Conservation (phyloP, 2,113 vertebrate species). For the Ibidorhyncha struthersii region DNA sequence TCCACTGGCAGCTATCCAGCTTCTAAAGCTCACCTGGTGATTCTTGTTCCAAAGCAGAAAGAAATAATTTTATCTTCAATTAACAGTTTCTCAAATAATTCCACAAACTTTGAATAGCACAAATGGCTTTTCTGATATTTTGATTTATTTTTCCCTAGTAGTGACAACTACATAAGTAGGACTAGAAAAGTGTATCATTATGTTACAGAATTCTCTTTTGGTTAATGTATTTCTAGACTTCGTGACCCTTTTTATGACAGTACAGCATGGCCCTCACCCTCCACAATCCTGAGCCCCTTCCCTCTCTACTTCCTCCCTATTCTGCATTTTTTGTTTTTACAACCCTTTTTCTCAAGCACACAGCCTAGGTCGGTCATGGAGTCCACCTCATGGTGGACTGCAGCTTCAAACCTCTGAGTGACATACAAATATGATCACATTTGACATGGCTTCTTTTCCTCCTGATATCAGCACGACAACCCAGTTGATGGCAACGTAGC, state of each 20-base stretch:
- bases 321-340: not conserved
- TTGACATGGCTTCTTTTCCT: not conserved
- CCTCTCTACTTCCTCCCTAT: not conserved
- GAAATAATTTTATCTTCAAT: not conserved
- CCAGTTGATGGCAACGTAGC: not conserved
- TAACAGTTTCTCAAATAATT: not conserved
- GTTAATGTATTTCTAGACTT: constrained; percentile 33
- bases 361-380: not conserved
- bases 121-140: not conserved
- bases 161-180: not conserved
- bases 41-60: constrained; percentile 15
- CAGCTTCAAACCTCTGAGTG: not conserved
- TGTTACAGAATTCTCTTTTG: constrained; percentile 17
- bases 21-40: not conserved
- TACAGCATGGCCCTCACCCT: not conserved
- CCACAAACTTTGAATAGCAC: not conserved
- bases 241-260: not conserved
- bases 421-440: constrained; percentile 1
- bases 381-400: not conserved
- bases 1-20: not conserved
- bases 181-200: not conserved
- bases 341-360: not conserved
- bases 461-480: not conserved
- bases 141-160: constrained; percentile 7
- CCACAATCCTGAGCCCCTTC: not conserved